These are phyloP conservation scores for Pammene fasciana DNA, from an alignment of 2,888 invertebrate species.

Conservation along the genomic window DNA sequence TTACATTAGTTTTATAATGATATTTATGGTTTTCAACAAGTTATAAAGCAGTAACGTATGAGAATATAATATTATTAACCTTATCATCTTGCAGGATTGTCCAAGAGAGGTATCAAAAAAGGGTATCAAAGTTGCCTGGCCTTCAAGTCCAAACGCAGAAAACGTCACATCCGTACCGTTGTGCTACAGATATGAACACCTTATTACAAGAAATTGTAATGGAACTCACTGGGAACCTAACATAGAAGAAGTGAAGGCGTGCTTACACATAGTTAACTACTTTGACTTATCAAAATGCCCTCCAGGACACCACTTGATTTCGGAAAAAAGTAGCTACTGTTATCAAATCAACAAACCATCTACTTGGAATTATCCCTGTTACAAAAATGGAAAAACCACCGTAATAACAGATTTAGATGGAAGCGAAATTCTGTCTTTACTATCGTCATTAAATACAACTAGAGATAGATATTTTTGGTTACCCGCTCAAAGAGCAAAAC, in stretches of 20 bases:
- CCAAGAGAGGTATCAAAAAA: constrained; percentile 60
- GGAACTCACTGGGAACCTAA: constrained; percentile 61
- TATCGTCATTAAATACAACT: constrained; percentile 57
- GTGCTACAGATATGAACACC: constrained; percentile 59
- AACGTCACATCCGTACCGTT: constrained; percentile 64
- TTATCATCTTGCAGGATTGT: constrained; percentile 60
- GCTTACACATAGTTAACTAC: constrained; percentile 57
- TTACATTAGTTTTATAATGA: too few species aligned
- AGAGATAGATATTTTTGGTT: constrained; percentile 73
- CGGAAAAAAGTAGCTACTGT: constrained; percentile 63
- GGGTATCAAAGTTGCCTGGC: constrained; percentile 67
- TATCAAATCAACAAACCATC: constrained; percentile 61
- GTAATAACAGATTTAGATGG: constrained; percentile 66
- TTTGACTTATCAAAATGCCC: constrained; percentile 64
- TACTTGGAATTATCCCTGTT: constrained; percentile 70
- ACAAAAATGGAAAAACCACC: constrained; percentile 68
- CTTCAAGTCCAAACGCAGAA: constrained; percentile 53
- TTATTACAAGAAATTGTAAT: constrained; percentile 67
- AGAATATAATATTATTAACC: background rate
- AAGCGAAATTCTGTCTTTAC: constrained; percentile 58
- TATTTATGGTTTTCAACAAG: too few species aligned
- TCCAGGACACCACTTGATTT: constrained; percentile 63
- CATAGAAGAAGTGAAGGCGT: constrained; percentile 57
- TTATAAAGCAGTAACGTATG: too few species aligned
- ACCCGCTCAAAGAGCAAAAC: constrained; percentile 71